Base-by-base conservation (phyloP, 2,797 vertebrate genomes). In the Karalla daura region DNA sequence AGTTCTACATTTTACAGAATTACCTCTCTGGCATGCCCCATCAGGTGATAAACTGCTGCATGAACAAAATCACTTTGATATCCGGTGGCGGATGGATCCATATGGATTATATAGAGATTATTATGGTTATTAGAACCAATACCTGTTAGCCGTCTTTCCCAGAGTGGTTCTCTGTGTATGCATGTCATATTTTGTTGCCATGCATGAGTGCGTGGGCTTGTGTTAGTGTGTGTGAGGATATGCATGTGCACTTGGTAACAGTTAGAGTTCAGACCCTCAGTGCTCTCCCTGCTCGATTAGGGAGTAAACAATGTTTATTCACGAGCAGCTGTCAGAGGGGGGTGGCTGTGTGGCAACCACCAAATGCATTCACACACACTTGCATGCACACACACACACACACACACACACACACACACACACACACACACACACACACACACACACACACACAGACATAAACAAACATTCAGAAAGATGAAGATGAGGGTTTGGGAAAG, bases 251-350 rank as follows among this genome's bases (percentile, higher is more conserved):
- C 23, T 56, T 47, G 76, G 54, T 52, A 55, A 77, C 77, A 76
- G 70, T 46, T 58, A 77, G 81, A 83, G 87, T 88, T 88, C 87
- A 85, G 76, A 76, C 83, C 82, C 79, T 84, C 67, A 2, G 74
- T 73, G 79, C 64, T 77, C 68, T 89, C 87, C 78, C 80, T 68
- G 76, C 82, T 86, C 83, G 80, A 91, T 91, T 89, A 89, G 73
- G 73, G 89, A 85, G 86, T 90, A 90, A 91, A 90, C 86, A 89
- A 91, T 92, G 89, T 92, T 92, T 92, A 92, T 92, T 92, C 90
- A 92, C 75, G 63, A 90, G 86, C 90, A 92, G 86, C 90, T 91
- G 89, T 92, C 80, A 81, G 35, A 70, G 84, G 72, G 77, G 90
- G 64, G 83, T 58, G 75, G 46, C 51, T 61, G 45, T 30, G 53